Evolutionary conservation across 2,888 invertebrate genomes (phyloP), one percentile per base, ranked within the genome.

Genomic region (Rhaphigaster nebulosa): DNA sequence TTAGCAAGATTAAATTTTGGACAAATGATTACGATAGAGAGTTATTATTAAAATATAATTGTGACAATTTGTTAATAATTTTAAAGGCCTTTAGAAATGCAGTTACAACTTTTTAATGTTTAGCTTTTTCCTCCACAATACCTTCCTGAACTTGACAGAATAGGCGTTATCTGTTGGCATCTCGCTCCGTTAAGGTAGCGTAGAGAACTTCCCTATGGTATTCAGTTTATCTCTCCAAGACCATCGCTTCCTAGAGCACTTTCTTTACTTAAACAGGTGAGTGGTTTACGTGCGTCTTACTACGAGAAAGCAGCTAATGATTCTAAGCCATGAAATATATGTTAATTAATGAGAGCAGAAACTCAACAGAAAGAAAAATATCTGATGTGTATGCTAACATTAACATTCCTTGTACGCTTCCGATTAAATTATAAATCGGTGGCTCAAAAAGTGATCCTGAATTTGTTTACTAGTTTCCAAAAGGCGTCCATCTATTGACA

Each of bases 241-340:
- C 18, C 70, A 76, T 76, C 70, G 29, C 70, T 76, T 76, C 70
- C 70, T 38, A 76, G 70, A 76, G 20, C 70, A 76, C 70, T 76
- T 76, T 76, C 70, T 76, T 76, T 34, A 34, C 65, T 65, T 76
- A 76, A 76, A 76, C 38, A 65, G 2, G 70, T 12, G 34, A 18
- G 70, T 76, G 20, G 34, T 76, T 29, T 15, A 76, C 70, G 34
- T 34, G 20, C 12, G 6, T 38, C 38, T 23, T 38, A 38, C 70
- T 34, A 38, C 23, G 34, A 29, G 70, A 23, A 34, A 65, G 65
- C 18, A 18, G 4, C 23, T 20, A 18, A 76, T 38, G 15, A 34
- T 76, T 23, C 15, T 10, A 10, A 38, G 38, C 20, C 5, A 20
- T 34, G 34, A 76, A 76, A 23, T 10, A 76, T 76, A 38, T 38